Conservation (phyloP, 2,888 invertebrate species). For the Galeruca laticollis region DNA sequence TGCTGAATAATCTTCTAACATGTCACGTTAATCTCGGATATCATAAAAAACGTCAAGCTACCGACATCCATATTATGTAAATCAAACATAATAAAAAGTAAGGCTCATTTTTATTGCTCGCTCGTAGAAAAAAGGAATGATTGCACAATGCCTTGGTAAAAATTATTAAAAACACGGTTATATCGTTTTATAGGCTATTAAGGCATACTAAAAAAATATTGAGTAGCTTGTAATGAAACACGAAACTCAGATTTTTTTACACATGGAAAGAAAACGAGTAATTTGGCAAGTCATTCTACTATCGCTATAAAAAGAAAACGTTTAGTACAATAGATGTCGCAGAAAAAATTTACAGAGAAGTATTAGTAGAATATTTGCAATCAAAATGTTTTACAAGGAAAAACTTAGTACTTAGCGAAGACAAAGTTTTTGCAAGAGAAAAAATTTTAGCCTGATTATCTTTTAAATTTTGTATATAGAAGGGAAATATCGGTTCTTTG, state of each 20-base stretch:
- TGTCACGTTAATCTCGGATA: slow-evolving; percentile 45
- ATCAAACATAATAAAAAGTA: slow-evolving; percentile 39
- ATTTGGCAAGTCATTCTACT: not conserved
- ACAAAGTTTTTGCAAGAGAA: no score
- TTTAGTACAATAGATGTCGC: no score
- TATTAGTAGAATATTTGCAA: no score
- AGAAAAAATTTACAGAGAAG: no score
- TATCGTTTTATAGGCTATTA: slow-evolving; percentile 16
- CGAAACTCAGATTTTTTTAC: not conserved
- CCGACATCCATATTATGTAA: slow-evolving; percentile 44
- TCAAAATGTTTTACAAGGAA: no score
- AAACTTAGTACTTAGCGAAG: no score
- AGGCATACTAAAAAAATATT: not conserved
- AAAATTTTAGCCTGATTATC: no score
- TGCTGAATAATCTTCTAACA: slow-evolving; percentile 39
- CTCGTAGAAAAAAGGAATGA: slow-evolving; percentile 10
- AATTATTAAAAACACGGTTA: slow-evolving; percentile 12
- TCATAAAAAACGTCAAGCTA: slow-evolving; percentile 47
- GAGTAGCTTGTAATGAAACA: not conserved
- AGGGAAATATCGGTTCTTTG: no score
- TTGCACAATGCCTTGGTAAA: slow-evolving; percentile 16
- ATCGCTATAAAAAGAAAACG: not conserved
- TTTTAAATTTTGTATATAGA: no score
- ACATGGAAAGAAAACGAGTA: not conserved
- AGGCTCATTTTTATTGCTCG: slow-evolving; percentile 21